These are phyloP conservation scores for Acanthis flammea DNA, from an alignment of 2,797 vertebrate genomes.

Conservation along the genomic window DNA sequence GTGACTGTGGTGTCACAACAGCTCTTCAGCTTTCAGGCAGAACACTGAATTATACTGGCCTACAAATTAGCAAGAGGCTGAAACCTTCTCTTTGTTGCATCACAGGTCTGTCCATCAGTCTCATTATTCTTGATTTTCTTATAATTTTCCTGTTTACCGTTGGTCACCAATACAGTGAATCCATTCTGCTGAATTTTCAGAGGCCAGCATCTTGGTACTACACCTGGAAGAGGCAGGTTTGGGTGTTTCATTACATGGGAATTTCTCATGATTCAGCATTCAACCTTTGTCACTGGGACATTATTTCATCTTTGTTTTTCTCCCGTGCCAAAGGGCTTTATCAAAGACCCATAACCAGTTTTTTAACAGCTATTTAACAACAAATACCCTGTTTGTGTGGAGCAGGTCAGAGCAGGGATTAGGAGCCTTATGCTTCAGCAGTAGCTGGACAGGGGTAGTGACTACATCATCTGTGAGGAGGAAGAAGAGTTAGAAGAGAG, in stretches of 20 bases:
- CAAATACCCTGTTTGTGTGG: not conserved
- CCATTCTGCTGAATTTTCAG: not conserved
- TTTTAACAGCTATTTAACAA: not conserved
- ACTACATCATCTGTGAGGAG: not conserved
- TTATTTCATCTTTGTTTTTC: not conserved
- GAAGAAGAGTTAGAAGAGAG: not conserved
- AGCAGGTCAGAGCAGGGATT: not conserved
- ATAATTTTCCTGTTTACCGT: not conserved
- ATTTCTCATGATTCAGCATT: not conserved
- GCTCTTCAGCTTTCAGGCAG: not conserved
- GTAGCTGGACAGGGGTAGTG: not conserved
- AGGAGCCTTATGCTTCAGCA: not conserved
- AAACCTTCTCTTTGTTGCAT: not conserved
- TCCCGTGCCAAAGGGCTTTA: not conserved
- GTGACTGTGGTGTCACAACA: slow-evolving; percentile 22
- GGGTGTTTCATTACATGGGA: not conserved
- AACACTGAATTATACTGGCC: not conserved
- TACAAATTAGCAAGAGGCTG: not conserved
- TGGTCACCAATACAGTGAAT: not conserved
- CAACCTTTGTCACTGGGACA: not conserved
- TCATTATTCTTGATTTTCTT: not conserved
- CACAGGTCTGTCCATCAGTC: not conserved
- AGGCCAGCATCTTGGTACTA: not conserved
- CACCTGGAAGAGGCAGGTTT: not conserved
- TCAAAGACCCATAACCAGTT: not conserved